These are phyloP conservation scores for Centruroides vittatus DNA, from an alignment of 1,140 invertebrate species.

Conservation along the genomic window DNA sequence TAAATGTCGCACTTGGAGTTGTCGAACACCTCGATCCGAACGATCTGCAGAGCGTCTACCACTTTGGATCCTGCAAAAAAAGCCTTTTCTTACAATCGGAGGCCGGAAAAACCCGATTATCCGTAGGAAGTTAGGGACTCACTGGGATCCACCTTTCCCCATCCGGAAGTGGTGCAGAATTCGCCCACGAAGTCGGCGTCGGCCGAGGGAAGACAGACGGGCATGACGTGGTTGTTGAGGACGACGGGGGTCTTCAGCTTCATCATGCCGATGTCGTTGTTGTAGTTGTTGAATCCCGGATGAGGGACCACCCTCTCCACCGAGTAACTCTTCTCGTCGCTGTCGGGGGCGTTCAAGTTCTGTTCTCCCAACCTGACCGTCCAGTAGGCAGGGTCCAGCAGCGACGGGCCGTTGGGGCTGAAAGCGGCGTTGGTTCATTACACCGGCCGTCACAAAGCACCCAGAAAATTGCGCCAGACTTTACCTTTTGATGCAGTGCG, in stretches of 20 bases:
- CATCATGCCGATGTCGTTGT: constrained; percentile 48
- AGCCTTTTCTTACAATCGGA: too few species aligned
- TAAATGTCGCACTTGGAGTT: constrained; percentile 24
- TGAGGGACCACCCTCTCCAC: constrained; percentile 17
- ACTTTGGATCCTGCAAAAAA: constrained; percentile 17
- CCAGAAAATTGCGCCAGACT: constrained; percentile 8
- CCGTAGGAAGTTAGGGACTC: constrained; percentile 4
- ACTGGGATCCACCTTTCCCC: constrained; percentile 41
- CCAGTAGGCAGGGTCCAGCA: constrained; percentile 37
- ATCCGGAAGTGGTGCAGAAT: constrained; percentile 47
- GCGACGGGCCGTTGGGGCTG: constrained; percentile 63
- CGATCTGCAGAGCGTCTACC: constrained; percentile 33
- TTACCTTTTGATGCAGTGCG: constrained; percentile 5
- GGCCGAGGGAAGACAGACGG: constrained; percentile 34
- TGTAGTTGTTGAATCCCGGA: constrained; percentile 20
- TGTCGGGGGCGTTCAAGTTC: constrained; percentile 48
- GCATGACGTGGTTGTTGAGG: constrained; percentile 14
- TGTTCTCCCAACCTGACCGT: constrained; percentile 63
- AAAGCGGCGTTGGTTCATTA: constrained; percentile 15
- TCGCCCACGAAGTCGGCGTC: constrained; percentile 27
- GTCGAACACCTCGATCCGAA: constrained; percentile 50
- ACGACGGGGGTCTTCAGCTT: constrained; percentile 55
- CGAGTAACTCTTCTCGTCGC: constrained; percentile 56
- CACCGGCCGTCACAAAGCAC: too few species aligned
- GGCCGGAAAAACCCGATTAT: background rate